Evolutionary conservation across 2,113 vertebrate genomes (phyloP).

Genomic region (Lutjanus erythropterus): DNA sequence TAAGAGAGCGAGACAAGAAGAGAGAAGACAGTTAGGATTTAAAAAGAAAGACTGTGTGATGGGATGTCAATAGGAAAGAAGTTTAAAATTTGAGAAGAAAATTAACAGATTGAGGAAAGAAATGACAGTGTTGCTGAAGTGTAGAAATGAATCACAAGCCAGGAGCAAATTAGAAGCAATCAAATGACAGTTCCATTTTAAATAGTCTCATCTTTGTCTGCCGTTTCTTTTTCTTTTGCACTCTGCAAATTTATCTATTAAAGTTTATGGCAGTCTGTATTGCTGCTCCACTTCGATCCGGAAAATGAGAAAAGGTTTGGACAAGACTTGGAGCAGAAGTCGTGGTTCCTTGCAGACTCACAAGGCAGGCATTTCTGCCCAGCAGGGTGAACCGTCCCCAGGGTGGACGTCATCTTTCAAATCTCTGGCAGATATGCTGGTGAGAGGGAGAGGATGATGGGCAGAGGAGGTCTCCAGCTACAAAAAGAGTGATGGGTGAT

Average conservation of each 20-base stretch:
- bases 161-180: conserved; percentile 15
- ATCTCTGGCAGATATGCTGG: conserved; percentile 24
- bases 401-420: conserved; percentile 51
- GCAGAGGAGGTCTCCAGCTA: conserved; percentile 49
- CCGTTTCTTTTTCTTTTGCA: not conserved
- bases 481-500: conserved; percentile 72
- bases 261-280: not conserved
- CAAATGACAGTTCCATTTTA: conserved; percentile 6
- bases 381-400: conserved; percentile 46
- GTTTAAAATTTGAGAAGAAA: not conserved
- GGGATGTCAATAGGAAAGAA: not conserved
- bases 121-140: not conserved
- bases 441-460: conserved; percentile 41
- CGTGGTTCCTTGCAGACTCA: not conserved
- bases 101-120: not conserved
- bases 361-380: conserved; percentile 18
- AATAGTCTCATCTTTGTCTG: not conserved
- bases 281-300: not conserved
- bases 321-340: conserved; percentile 6
- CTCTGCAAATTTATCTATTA: not conserved
- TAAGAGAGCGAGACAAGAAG: conserved; percentile 3
- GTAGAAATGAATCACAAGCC: not conserved
- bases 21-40: conserved; percentile 1
- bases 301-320: conserved; percentile 17
- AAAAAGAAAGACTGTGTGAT: not conserved